Evolutionary conservation across 2,797 vertebrate genomes (phyloP).

Genomic region (Paramormyrops hopkinsi): DNA sequence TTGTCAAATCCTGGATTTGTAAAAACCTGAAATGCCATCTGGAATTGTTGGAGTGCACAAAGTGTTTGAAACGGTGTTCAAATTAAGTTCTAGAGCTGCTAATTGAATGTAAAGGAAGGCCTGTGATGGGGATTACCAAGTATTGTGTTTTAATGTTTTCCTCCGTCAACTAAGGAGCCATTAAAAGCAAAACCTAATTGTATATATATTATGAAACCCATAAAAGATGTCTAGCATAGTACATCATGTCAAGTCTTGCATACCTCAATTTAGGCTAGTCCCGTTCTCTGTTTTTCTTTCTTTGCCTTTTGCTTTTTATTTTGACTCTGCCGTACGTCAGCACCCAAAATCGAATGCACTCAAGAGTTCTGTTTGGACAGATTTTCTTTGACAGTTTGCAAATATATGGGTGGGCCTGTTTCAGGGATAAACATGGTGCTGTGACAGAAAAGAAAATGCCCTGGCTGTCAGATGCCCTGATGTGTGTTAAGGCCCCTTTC

Average conservation of each 20-base stretch:
- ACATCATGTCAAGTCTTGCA: neutral
- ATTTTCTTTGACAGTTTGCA: conserved; percentile 10
- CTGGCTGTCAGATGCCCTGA: neutral
- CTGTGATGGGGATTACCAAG: neutral
- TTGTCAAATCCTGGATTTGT: neutral
- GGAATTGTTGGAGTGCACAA: neutral
- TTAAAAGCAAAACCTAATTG: neutral
- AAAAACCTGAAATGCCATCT: neutral
- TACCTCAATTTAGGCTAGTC: neutral
- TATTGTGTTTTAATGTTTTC: neutral
- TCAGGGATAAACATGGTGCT: neutral
- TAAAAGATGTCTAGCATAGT: neutral
- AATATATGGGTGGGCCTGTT: conserved; percentile 2
- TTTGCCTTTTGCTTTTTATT: neutral
- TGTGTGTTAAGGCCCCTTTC: neutral
- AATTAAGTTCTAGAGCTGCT: neutral
- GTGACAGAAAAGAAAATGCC: neutral
- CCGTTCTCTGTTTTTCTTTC: neutral
- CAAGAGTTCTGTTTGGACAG: neutral
- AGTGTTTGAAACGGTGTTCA: neutral
- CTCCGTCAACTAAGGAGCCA: neutral
- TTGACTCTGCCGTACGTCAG: conserved; percentile 2
- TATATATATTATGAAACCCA: neutral
- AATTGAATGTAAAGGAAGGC: neutral
- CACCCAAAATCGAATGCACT: neutral